phyloP scores from a whole-genome alignment of 2,888 invertebrate genomes.

The Lysandra bellargus region DNA sequence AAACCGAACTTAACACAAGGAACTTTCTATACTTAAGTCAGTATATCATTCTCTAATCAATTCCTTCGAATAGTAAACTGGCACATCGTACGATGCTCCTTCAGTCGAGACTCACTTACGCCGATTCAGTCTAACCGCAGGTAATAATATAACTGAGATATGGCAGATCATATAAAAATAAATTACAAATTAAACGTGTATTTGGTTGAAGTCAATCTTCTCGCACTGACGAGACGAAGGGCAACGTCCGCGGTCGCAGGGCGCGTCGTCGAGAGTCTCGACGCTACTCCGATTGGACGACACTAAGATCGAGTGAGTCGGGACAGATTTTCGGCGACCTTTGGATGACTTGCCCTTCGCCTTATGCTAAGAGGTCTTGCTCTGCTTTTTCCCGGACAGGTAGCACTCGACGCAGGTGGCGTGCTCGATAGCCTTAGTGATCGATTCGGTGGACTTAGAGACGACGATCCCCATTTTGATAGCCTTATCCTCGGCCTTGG shows the following conservation, averaged over 20 bases:
- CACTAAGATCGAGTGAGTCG: slow-evolving; percentile 60
- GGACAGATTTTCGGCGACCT: slow-evolving; percentile 63
- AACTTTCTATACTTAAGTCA: slow-evolving; percentile 43
- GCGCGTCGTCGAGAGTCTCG: slow-evolving; percentile 66
- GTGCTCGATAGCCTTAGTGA: slow-evolving; percentile 81
- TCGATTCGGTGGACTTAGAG: slow-evolving; percentile 78
- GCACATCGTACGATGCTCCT: slow-evolving; percentile 32
- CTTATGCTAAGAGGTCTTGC: slow-evolving; percentile 84
- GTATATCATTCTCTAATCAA: slow-evolving; percentile 54
- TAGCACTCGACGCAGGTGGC: slow-evolving; percentile 88
- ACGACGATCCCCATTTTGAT: slow-evolving; percentile 80
- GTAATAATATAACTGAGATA: slow-evolving; percentile 35
- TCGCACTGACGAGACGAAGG: slow-evolving; percentile 59
- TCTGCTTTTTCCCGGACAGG: slow-evolving; percentile 82
- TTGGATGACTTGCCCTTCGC: slow-evolving; percentile 83
- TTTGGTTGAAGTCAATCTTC: slow-evolving; percentile 74
- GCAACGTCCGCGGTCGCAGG: slow-evolving; percentile 59
- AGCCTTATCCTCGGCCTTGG: slow-evolving; percentile 75
- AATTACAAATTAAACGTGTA: slow-evolving; percentile 76
- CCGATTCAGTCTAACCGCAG: slow-evolving; percentile 34
- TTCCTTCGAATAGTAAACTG: slow-evolving; percentile 51
- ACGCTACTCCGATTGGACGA: slow-evolving; percentile 74
- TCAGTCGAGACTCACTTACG: slow-evolving; percentile 32
- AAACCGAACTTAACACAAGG: slow-evolving; percentile 40
- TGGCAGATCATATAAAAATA: slow-evolving; percentile 33